Evolutionary conservation across 2,113 vertebrate genomes (phyloP), one percentile per base, ranked within the genome.

Genomic region (Larimichthys crocea): DNA sequence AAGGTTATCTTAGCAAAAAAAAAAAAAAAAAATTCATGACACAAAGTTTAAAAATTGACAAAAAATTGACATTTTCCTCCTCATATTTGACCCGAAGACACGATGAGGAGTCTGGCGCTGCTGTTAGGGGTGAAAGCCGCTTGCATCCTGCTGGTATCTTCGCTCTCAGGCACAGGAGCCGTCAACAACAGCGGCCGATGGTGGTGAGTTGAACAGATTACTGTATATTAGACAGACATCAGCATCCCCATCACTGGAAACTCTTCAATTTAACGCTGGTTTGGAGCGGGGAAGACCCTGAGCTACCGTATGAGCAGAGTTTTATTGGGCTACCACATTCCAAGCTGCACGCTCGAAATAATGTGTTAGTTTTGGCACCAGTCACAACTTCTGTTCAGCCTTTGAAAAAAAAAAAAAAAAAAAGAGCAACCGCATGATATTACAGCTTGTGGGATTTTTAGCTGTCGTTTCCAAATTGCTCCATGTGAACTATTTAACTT

Each of bases 131-230:
- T 96, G 76, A 96, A 96, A 94, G 96, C 95, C 79, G 94, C 96
- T 62, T 97, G 96, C 94, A 94, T 97, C 87, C 92, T 97, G 85
- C 94, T 97, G 86, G 95, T 97, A 76, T 97, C 96, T 26, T 96
- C 96, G 76, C 95, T 97, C 84, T 95, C 96, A n/a, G 96, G 96
- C 88, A 96, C 97, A 0, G 94, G 95, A 88, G 96, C 96, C 74
- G 96, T 97, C 79, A 97, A 97, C 94, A 97, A 97, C 95, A 97
- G 96, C 90, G 97, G 96, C 68, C 94, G 96, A 86, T 97, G 97
- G 97, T 97, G 97, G 97, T 97, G 93, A 97, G 97, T 93, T 69
- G n/a, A 40, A 35, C 68, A 67, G 60, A 49, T 20, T 6, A 12
- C 10, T 71, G 59, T 3, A 12, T 8, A 2, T 40, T 40, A 40